Percentiles rank a stretch among this genome's conserved stretches.
Evolutionary conservation across 1,140 invertebrate genomes (phyloP).

Genomic region (Brachionus rubens): DNA sequence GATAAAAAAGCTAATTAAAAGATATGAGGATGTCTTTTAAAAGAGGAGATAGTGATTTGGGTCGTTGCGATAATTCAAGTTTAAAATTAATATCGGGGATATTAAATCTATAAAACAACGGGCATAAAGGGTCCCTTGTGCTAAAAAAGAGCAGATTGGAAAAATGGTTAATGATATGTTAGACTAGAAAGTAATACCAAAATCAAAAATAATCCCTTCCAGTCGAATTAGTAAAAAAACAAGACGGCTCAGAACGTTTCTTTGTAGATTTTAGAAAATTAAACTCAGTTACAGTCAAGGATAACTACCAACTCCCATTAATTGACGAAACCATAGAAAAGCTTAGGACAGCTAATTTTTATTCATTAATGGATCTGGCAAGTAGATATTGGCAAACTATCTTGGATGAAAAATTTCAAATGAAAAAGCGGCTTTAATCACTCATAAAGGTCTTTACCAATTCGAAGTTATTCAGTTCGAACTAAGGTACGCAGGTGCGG

Average conservation of each 20-base stretch:
- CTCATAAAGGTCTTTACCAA: neutral
- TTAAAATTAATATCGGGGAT: neutral
- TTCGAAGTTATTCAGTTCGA: constrained; percentile 26
- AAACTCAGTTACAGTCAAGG: constrained; percentile 47
- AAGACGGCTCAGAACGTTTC: constrained; percentile 47
- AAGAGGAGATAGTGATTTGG: neutral
- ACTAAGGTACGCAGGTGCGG: constrained; percentile 53
- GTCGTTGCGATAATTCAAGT: neutral
- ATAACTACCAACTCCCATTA: constrained; percentile 20
- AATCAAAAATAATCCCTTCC: constrained; percentile 48
- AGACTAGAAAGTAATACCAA: neutral
- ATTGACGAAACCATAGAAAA: neutral
- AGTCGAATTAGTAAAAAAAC: constrained; percentile 49
- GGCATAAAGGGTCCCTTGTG: neutral
- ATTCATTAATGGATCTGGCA: constrained; percentile 11
- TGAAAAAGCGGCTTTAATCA: constrained; percentile 15
- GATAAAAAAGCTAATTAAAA: neutral
- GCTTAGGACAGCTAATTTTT: neutral
- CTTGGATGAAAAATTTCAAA: neutral
- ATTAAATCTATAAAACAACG: neutral
- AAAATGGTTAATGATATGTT: neutral
- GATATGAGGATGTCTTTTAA: neutral
- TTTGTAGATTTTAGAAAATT: constrained; percentile 49
- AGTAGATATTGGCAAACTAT: constrained; percentile 1
- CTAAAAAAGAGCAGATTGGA: neutral